These are phyloP conservation scores for Perca schrenkii DNA, from an alignment of 2,113 vertebrate genomes.

Conservation along the genomic window DNA sequence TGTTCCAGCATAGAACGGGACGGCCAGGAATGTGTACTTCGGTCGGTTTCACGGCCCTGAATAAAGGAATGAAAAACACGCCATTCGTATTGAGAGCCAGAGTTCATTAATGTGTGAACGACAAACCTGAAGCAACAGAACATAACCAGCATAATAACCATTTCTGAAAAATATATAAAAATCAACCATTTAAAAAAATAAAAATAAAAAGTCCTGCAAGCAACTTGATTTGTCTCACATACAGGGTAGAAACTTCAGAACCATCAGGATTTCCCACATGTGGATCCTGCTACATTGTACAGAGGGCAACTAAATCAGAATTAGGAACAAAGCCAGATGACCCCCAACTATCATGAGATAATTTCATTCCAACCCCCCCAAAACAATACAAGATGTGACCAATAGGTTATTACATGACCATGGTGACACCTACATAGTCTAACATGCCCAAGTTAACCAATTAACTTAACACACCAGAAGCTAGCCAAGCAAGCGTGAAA, in stretches of 20 bases:
- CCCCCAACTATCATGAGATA: neutral
- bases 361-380: neutral
- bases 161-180: neutral
- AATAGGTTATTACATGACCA: neutral
- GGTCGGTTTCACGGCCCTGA: constrained; percentile 2
- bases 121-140: neutral
- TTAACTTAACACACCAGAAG: neutral
- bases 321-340: neutral
- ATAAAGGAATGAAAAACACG: neutral
- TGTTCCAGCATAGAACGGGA: constrained; percentile 14
- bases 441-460: neutral
- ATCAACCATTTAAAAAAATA: neutral
- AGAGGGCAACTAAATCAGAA: constrained; percentile 3
- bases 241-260: neutral
- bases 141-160: neutral
- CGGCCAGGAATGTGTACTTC: neutral
- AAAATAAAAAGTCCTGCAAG: neutral
- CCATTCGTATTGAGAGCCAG: neutral
- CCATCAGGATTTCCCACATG: neutral
- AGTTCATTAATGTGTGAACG: constrained; percentile 3
- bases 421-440: neutral
- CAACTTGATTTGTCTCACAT: too few species aligned
- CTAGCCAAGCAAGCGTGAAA: neutral
- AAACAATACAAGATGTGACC: neutral
- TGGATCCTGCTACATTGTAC: neutral